phyloP scores from a whole-genome alignment of 2,888 invertebrate genomes.

The Dromius quadrimaculatus region DNA sequence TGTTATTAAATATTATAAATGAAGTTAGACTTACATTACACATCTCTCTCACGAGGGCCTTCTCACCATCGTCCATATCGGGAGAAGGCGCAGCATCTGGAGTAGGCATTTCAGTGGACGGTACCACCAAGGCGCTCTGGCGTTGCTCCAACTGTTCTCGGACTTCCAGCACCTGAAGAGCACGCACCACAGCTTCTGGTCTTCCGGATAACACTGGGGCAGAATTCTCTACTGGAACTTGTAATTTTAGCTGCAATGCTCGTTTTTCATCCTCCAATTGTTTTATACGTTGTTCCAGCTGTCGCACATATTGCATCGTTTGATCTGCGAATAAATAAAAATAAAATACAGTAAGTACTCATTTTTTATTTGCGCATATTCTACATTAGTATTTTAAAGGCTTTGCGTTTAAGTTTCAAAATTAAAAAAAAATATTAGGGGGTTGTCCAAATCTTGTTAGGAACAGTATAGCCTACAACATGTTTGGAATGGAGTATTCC shows the following conservation, averaged over 20 bases:
- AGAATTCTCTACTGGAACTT: conserved; percentile 60
- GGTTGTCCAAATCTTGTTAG: no score
- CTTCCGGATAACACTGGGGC: conserved; percentile 72
- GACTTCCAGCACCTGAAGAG: conserved; percentile 91
- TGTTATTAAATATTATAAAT: conserved; percentile 1
- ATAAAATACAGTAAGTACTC: no score
- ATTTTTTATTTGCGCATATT: conserved; percentile 8
- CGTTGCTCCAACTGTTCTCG: conserved; percentile 86
- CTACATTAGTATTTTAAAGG: background rate
- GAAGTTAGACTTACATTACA: conserved; percentile 90
- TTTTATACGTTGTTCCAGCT: conserved; percentile 88
- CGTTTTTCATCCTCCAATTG: conserved; percentile 85
- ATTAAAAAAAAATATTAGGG: no score
- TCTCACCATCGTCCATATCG: conserved; percentile 88
- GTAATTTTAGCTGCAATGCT: conserved; percentile 69
- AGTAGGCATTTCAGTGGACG: conserved; percentile 58
- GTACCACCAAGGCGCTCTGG: conserved; percentile 54
- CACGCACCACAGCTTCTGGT: conserved; percentile 93
- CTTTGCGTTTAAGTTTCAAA: no score
- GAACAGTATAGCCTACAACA: no score
- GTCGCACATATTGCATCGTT: conserved; percentile 91
- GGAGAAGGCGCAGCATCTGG: conserved; percentile 64
- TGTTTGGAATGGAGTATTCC: no score
- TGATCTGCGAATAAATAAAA: conserved; percentile 72
- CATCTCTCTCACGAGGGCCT: conserved; percentile 94